A percentile compares a stretch with the other conserved stretches of the same genome.
phyloP scores from a whole-genome alignment of 2,113 vertebrate genomes.

The Rhinopomastus cyanomelas region DNA sequence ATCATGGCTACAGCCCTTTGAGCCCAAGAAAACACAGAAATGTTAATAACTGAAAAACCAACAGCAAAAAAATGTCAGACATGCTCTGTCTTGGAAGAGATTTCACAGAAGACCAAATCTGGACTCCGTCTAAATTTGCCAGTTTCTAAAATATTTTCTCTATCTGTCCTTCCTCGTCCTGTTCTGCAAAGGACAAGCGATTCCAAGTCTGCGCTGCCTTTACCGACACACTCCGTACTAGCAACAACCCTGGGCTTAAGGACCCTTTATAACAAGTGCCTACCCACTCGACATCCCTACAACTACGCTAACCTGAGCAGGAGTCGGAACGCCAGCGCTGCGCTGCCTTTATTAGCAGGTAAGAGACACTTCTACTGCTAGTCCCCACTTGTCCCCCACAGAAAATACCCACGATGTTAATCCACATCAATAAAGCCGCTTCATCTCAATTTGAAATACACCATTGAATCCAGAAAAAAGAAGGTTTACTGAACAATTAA shows the following conservation, averaged over 20 bases:
- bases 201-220: not conserved
- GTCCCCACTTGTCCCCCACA: not conserved
- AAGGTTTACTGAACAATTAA: constrained; percentile 50
- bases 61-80: not conserved
- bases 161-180: not conserved
- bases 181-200: not conserved
- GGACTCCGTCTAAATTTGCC: not conserved
- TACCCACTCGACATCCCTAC: not conserved
- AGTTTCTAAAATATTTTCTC: not conserved
- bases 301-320: not conserved
- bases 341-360: not conserved
- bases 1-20: not conserved
- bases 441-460: constrained; percentile 20
- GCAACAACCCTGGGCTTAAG: not conserved
- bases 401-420: not conserved
- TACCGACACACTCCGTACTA: not conserved
- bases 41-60: not conserved
- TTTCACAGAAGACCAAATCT: not conserved
- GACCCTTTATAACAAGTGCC: not conserved
- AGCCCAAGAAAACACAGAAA: not conserved
- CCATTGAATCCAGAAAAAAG: constrained; percentile 31
- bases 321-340: not conserved
- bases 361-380: not conserved
- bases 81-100: not conserved
- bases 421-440: constrained; percentile 23